Percentiles rank a stretch among this genome's conserved stretches.
These are phyloP conservation scores for Dysidea cf. avara DNA, from an alignment of 37 sponge, comb jelly and placozoan genomes.

Conservation along the genomic window DNA sequence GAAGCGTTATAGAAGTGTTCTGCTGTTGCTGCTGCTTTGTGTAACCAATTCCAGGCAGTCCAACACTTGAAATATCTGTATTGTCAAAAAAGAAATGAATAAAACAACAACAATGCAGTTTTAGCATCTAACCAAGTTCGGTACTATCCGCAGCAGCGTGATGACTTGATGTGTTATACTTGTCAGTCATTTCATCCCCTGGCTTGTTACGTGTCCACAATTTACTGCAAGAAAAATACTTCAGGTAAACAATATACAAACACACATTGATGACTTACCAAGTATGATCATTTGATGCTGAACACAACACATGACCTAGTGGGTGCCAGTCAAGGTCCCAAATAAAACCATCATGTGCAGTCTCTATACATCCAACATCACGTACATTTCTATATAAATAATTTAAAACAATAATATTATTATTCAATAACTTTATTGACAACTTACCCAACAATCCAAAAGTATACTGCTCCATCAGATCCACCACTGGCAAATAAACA, in stretches of 20 bases:
- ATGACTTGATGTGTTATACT: constrained; percentile 49
- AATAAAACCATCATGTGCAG: constrained; percentile 90
- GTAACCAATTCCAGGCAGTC: no score
- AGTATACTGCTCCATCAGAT: constrained; percentile 89
- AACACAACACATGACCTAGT: constrained; percentile 89
- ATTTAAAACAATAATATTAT: no score
- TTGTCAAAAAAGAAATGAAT: no score
- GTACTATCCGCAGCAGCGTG: no score
- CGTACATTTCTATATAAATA: constrained; percentile 48
- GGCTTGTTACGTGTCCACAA: constrained; percentile 96
- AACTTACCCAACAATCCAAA: constrained; percentile 91
- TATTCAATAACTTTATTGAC: neutral
- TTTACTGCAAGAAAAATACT: constrained; percentile 61
- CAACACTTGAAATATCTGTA: no score
- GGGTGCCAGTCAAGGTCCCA: constrained; percentile 95
- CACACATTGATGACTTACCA: constrained; percentile 42
- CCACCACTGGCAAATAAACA: constrained; percentile 90
- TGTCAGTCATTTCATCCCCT: constrained; percentile 91
- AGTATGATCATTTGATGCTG: constrained; percentile 90
- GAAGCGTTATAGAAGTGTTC: no score
- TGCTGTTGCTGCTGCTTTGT: no score
- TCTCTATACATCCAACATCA: constrained; percentile 92
- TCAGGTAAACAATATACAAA: no score
- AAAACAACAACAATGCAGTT: no score
- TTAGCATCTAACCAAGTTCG: no score